Evolutionary conservation across 1,140 invertebrate genomes (phyloP).

Genomic region (Helicoverpa zea): DNA sequence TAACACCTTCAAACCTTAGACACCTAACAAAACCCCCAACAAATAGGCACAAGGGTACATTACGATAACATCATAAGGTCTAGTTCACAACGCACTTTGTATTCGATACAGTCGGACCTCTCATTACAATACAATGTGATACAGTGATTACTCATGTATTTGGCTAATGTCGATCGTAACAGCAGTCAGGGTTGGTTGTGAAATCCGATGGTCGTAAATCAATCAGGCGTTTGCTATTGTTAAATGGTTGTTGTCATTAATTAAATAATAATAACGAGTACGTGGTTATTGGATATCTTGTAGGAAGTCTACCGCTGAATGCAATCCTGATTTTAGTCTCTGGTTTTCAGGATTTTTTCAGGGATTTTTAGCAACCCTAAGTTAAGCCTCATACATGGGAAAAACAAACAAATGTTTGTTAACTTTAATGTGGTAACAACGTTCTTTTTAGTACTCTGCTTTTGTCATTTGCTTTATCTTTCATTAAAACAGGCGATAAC

Average conservation of each 20-base stretch:
- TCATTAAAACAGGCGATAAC: too few species aligned
- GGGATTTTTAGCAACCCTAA: too few species aligned
- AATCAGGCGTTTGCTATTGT: not conserved
- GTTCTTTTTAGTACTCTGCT: too few species aligned
- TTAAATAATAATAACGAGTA: too few species aligned
- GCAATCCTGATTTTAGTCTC: too few species aligned
- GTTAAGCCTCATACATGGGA: too few species aligned
- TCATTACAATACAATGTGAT: constrained; percentile 35
- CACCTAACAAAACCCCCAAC: not conserved
- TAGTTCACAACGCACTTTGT: constrained; percentile 10
- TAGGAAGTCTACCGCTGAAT: too few species aligned
- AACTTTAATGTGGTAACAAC: too few species aligned
- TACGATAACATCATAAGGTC: constrained; percentile 38
- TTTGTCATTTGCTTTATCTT: too few species aligned
- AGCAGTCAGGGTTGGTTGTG: constrained; percentile 17
- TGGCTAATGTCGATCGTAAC: constrained; percentile 22
- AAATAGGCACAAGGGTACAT: constrained; percentile 33
- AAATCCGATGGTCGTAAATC: not conserved
- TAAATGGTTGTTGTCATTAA: not conserved
- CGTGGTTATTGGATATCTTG: too few species aligned
- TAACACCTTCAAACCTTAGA: not conserved
- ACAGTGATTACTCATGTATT: constrained; percentile 22
- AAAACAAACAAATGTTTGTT: too few species aligned
- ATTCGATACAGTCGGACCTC: constrained; percentile 7
- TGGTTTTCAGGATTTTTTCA: too few species aligned